These are phyloP conservation scores for Chironomus riparius DNA, from an alignment of 2,888 invertebrate genomes.

Conservation along the genomic window DNA sequence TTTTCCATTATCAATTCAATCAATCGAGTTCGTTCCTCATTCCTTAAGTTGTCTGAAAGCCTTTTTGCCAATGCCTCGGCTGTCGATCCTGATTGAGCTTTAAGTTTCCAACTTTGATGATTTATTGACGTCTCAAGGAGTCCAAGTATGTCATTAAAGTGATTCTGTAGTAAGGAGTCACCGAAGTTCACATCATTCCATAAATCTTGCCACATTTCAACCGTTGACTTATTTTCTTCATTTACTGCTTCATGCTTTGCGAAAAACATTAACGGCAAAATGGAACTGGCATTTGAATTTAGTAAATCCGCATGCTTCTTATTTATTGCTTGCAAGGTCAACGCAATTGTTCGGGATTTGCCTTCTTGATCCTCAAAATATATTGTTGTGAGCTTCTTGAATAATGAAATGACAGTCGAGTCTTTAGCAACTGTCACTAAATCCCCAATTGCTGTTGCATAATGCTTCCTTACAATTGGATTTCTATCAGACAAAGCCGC, in stretches of 20 bases:
- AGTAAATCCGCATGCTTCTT: slow-evolving; percentile 75
- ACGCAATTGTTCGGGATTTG: slow-evolving; percentile 62
- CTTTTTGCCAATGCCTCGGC: slow-evolving; percentile 70
- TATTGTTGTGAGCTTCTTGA: slow-evolving; percentile 47
- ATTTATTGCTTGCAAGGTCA: slow-evolving; percentile 69
- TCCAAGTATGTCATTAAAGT: slow-evolving; percentile 61
- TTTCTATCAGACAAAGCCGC: slow-evolving; percentile 78
- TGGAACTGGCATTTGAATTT: slow-evolving; percentile 61
- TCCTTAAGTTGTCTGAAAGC: slow-evolving; percentile 54
- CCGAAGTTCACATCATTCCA: slow-evolving; percentile 86
- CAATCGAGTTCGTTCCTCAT: slow-evolving; percentile 54
- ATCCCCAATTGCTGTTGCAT: slow-evolving; percentile 75
- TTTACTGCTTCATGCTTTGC: slow-evolving; percentile 80
- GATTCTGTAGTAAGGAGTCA: slow-evolving; percentile 72
- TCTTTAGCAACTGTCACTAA: slow-evolving; percentile 71
- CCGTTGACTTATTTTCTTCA: slow-evolving; percentile 49
- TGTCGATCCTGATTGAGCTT: slow-evolving; percentile 78
- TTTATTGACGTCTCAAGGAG: slow-evolving; percentile 62
- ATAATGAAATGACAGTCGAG: slow-evolving; percentile 50
- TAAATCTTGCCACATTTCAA: slow-evolving; percentile 75
- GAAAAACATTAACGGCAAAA: slow-evolving; percentile 77
- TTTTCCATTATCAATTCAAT: slow-evolving; percentile 59
- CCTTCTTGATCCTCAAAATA: slow-evolving; percentile 65
- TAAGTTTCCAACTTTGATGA: slow-evolving; percentile 80
- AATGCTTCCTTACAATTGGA: slow-evolving; percentile 71